These are phyloP conservation scores for Cirrhinus molitorella DNA, from an alignment of 2,797 vertebrate genomes.

Conservation along the genomic window DNA sequence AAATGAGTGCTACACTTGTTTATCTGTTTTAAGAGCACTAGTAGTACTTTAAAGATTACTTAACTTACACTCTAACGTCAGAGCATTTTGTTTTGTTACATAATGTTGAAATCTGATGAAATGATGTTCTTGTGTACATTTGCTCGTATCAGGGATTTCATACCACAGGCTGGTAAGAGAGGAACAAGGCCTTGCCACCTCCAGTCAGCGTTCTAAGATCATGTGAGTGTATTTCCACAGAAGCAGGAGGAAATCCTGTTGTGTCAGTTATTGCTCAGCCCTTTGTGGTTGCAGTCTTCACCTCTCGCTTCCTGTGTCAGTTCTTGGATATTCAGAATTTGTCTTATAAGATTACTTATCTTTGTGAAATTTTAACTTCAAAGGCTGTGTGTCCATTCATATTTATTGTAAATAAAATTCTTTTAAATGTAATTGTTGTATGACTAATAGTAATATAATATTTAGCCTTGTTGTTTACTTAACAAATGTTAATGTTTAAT, in stretches of 20 bases:
- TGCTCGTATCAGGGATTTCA: constrained; percentile 85
- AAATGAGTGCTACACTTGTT: neutral
- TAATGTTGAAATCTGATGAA: constrained; percentile 19
- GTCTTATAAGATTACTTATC: neutral
- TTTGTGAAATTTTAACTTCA: neutral
- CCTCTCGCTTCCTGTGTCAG: constrained; percentile 42
- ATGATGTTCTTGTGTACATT: neutral
- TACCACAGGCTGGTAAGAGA: constrained; percentile 93
- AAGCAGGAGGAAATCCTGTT: constrained; percentile 50
- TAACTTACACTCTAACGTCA: neutral
- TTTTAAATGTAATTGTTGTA: no score
- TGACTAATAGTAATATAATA: neutral
- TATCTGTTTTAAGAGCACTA: neutral
- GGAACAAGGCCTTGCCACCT: constrained; percentile 86
- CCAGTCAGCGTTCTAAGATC: constrained; percentile 81
- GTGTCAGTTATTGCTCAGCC: constrained; percentile 43
- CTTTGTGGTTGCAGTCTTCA: constrained; percentile 45
- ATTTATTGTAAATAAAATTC: no score
- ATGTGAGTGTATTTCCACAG: constrained; percentile 80
- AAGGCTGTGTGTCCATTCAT: no score
- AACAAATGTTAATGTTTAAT: neutral
- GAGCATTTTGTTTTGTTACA: neutral
- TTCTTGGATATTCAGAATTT: constrained; percentile 29
- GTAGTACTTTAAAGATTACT: neutral
- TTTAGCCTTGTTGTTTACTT: neutral